These are phyloP conservation scores for Leptopilina clavipes DNA, from an alignment of 1,140 invertebrate species.

Conservation along the genomic window DNA sequence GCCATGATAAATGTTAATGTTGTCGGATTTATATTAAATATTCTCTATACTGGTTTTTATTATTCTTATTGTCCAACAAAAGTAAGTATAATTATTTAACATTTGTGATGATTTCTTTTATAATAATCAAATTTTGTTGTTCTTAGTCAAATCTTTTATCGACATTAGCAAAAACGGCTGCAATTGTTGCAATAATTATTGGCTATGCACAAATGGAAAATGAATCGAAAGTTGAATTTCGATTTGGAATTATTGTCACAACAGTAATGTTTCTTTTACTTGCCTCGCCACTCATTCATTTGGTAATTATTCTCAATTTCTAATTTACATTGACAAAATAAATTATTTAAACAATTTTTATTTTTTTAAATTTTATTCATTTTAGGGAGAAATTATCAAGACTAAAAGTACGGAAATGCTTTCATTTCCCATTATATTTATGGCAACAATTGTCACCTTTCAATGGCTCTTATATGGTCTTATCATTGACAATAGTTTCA, in stretches of 20 bases:
- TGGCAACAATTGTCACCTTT: slow-evolving; percentile 83
- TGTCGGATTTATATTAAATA: slow-evolving; percentile 80
- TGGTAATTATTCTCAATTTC: slow-evolving; percentile 76
- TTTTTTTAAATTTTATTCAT: slow-evolving; percentile 53
- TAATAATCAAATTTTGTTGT: slow-evolving; percentile 26
- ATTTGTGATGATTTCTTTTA: slow-evolving; percentile 43
- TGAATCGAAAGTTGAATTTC: slow-evolving; percentile 78
- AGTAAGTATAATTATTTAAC: slow-evolving; percentile 61
- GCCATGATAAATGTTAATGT: slow-evolving; percentile 85
- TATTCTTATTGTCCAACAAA: slow-evolving; percentile 78
- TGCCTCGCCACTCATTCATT: slow-evolving; percentile 81
- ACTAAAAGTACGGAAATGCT: slow-evolving; percentile 86
- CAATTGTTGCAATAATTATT: slow-evolving; percentile 77
- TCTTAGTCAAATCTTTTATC: slow-evolving; percentile 55
- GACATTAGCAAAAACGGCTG: slow-evolving; percentile 72
- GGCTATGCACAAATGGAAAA: slow-evolving; percentile 80
- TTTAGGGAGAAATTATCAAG: slow-evolving; percentile 81
- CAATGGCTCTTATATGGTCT: slow-evolving; percentile 89
- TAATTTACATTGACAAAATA: slow-evolving; percentile 29
- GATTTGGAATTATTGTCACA: slow-evolving; percentile 83
- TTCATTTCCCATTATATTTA: slow-evolving; percentile 88
- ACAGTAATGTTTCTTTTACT: slow-evolving; percentile 81
- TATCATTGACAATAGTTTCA: slow-evolving; percentile 84
- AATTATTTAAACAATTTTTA: slow-evolving; percentile 37
- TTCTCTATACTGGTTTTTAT: slow-evolving; percentile 79